Evolutionary conservation across 2,113 vertebrate species (phyloP), one percentile per base, ranked within the genome.

Genomic region (Prolemur simus): DNA sequence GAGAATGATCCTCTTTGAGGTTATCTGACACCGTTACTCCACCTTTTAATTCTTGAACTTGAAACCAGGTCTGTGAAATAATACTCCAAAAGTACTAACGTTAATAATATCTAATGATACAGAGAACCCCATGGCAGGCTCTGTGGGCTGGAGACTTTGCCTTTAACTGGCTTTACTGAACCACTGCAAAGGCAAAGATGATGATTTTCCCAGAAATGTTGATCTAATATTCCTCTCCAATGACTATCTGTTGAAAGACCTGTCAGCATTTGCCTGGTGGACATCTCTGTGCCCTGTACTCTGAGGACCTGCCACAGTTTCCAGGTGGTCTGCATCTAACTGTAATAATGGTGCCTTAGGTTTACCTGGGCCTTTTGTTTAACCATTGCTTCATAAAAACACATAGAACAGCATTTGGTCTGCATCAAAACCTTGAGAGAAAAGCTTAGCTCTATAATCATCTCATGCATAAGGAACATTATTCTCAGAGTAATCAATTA

Each of bases 41-140:
- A 78, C 64, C 64, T 95, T 96, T 96, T 84, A 96, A 87, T 68
- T 96, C 83, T 81, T 95, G 80, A 74, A 34, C 60, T 95, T 97
- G 95, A 98, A 98, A 98, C 96, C 49, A 71, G 39, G 25, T 81
- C 58, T 60, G 32, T 27, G 85, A 98, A 97, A 89, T 74, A 96
- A 95, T 84, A 52, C 25, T 47, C 63, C 34, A 29, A 91, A 97
- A 89, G 45, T 92, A 85, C 6, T 23, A 91, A 71, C 18, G 92
- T 49, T 90, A 95, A 96, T 77, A 93, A 47, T 37, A 96, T 45
- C 85, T 45, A 23, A 5, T 54, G 94, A 32, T 17, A 66, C 0
- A 13, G 18, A 77, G 95, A 90, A 21, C 27, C 47, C 4, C 0
- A 56, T 63, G 94, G 74, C 20, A 76, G 29, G 63, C 77, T 92